phyloP scores from a whole-genome alignment of 2,113 vertebrate species.

The Arenaria interpres region DNA sequence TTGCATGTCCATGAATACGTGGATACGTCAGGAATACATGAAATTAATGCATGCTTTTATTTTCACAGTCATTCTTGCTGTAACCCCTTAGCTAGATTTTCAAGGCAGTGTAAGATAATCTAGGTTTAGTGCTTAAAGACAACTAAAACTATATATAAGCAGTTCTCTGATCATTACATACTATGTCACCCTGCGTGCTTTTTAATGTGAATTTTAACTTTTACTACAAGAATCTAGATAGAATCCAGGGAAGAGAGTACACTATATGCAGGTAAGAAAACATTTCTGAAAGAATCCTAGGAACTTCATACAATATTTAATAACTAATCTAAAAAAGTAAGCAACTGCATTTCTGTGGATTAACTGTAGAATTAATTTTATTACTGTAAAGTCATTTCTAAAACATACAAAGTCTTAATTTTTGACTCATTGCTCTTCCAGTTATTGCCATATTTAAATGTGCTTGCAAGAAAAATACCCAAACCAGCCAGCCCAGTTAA shows the following conservation, averaged over 20 bases:
- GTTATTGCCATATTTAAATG: background rate
- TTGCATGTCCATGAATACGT: fast-evolving
- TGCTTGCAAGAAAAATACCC: background rate
- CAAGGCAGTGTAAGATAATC: background rate
- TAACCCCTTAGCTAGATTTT: background rate
- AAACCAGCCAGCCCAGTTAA: background rate
- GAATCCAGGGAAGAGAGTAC: background rate
- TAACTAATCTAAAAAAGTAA: background rate
- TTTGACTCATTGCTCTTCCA: background rate
- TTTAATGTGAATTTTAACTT: background rate
- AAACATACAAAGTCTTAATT: background rate
- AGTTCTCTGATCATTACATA: background rate
- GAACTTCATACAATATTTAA: background rate
- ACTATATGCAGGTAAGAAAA: background rate
- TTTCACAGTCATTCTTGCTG: background rate
- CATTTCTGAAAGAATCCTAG: background rate
- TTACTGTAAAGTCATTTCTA: background rate
- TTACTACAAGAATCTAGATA: background rate
- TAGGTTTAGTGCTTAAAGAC: background rate
- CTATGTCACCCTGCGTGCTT: background rate
- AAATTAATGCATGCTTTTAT: background rate
- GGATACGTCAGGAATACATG: too few species aligned
- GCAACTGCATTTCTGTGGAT: background rate
- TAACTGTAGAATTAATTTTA: background rate
- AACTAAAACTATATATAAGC: background rate